Evolutionary conservation across 2,113 vertebrate species (phyloP).

Genomic region (Vombatus ursinus): DNA sequence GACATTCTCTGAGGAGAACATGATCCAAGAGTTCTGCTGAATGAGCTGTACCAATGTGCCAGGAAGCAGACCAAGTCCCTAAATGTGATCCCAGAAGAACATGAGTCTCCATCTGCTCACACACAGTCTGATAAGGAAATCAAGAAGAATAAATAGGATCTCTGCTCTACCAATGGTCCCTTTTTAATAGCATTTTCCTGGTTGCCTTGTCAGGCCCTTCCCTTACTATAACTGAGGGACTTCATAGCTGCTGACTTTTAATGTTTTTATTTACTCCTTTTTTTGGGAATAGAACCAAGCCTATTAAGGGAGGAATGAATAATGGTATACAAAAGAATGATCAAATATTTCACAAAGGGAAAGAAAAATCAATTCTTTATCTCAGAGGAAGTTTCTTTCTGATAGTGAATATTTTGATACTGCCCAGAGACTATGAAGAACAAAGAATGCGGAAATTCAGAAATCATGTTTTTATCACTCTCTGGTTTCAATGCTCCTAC

Average conservation of each 20-base stretch:
- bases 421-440: neutral
- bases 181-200: neutral
- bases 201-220: neutral
- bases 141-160: conserved; percentile 92
- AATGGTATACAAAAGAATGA: conserved; percentile 19
- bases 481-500: conserved; percentile 39
- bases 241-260: conserved; percentile 19
- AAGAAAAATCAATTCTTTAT: neutral
- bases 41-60: conserved; percentile 92
- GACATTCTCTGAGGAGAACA: conserved; percentile 97
- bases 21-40: conserved; percentile 96
- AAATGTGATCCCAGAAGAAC: conserved; percentile 77
- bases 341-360: neutral
- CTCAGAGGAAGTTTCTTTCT: conserved; percentile 18
- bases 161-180: neutral
- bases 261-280: conserved; percentile 50
- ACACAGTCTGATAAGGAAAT: conserved; percentile 48
- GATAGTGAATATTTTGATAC: neutral
- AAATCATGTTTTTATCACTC: neutral
- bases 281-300: neutral
- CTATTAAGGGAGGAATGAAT: conserved; percentile 31
- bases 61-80: conserved; percentile 89
- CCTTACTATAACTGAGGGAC: conserved; percentile 8
- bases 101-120: neutral
- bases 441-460: neutral